Evolutionary conservation across 92 coral and sea anemone genomes (phyloP), one percentile per base, ranked within the genome.

Genomic region (Desmophyllum pertusum): DNA sequence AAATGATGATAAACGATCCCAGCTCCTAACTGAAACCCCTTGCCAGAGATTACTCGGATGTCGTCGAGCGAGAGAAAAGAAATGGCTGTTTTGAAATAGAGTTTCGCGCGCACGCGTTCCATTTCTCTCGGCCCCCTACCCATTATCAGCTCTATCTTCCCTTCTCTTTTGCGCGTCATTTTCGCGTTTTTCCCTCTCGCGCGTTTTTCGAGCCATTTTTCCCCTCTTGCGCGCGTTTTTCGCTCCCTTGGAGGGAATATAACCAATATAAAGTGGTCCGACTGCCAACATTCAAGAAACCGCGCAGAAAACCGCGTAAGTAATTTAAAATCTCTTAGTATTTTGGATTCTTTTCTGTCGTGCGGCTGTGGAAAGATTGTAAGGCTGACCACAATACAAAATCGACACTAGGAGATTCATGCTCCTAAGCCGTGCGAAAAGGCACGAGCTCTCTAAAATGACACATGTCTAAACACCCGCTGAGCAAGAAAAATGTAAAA

Each of bases 381-480:
- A n/a, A n/a, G n/a, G n/a, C n/a, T n/a, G n/a, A n/a, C n/a, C n/a
- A n/a, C n/a, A n/a, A n/a, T n/a, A 72, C 76, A 72, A 35, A 18
- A 21, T 41, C 70, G 21, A 65, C 70, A 33, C 7, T 5, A 66
- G 23, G 33, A 66, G 25, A 66, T 66, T 33, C 15, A 37, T 45
- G n/a, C 48, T 3, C 5, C 13, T 6, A 42, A 25, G 78, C 78
- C 25, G 62, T 30, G 41, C 31, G 78, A 10, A 72, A 53, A 75
- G 50, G 23, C 69, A 57, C 50, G 38, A 77, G 9, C 8, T 23
- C 48, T 23, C 31, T 29, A 18, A 41, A 59, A 4, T 59, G 53
- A n/a, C 70, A 25, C 30, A 25, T 27, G 65, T 59, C 83, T 42
- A 9, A 46, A 35, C 64, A 15, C 84, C 63, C 30, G 84, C 75